Base-by-base conservation (phyloP, 2,888 invertebrate species). In the Argyra leucocephala region DNA sequence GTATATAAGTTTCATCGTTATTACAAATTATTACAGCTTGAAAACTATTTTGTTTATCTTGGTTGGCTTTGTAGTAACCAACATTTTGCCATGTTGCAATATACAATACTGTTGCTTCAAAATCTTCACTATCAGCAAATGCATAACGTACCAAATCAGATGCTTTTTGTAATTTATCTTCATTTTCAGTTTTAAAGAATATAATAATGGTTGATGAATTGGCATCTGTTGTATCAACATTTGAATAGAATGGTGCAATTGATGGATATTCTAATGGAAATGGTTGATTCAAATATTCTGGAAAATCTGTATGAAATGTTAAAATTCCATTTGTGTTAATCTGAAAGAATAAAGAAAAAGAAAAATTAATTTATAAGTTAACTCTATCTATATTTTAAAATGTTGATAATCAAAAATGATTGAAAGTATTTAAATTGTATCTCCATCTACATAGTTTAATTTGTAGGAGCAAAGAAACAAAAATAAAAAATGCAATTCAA, bases 11-110 rank as follows among this genome's bases (percentile, higher is more conserved):
- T 70, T 91, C 87, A 0, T 74, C 70, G 2, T 74, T 75, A 64
- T 73, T 74, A 36, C 72, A 71, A 63, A 80, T 79, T 61, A 80
- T 67, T 0, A 72, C 75, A 65, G 76, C 76, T 75, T 98, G 98
- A 80, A 89, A 96, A 31, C 92, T 95, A 79, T 97, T 96, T 65
- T 84, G 85, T 77, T 87, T 88, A 74, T 91, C 88, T 63, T 80
- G 81, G 64, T 80, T 81, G 63, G 84, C 84, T 66, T 83, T 81
- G 61, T 83, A 83, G 73, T 85, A 88, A 0, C 93, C 93, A 1
- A 96, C 96, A 65, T 88, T 88, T 48, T 88, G 81, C 97, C 97
- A 98, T 0, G 96, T 97, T 21, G 87, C 90, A 63, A 98, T 85
- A 74, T 97, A 89, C 5, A 95, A 83, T 71, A 88, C 86, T 0